Evolutionary conservation across 92 coral and sea anemone genomes (phyloP), one percentile per base, ranked within the genome.

Genomic region (Siderastrea radians): DNA sequence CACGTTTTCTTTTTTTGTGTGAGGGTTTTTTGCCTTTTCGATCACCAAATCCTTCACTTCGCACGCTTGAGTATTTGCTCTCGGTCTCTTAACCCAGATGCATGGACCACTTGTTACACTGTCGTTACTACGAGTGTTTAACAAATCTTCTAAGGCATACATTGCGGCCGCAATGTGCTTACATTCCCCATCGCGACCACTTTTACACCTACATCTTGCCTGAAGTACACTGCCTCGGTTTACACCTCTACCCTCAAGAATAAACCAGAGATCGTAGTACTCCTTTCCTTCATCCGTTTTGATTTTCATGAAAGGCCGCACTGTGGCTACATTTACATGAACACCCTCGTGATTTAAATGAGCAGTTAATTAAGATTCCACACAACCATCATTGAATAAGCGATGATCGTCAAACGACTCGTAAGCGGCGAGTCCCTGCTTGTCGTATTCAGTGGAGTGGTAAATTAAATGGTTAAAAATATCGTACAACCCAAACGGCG

Each of bases 301-400:
- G 12, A 53, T 49, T 19, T 74, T 78, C 94, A 91, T 91, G 68
- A 82, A 78, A 11, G 91, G 89, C 14, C 83, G 68, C 64, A 91
- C 91, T 76, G 82, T 77, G 62, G 83, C 94, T 72, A 92, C 92
- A 16, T 88, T 83, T 17, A 94, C 93, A 76, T 91, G 91, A 59
- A 94, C 80, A 60, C 93, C 96, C 59, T 74, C 81, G 44, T 85
- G 74, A 64, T 91, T 85, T 59, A 94, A 88, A 51, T 53, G 68
- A 78, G 87, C 74, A 26, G 94, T 94, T 47, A 79, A 50, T 68
- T 90, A 88, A 54, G 94, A 87, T 70, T 93, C 38, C 38, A 26
- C 38, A 26, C 0, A 26, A 26, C 38, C 38, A 26, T 26, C 38
- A 26, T 26, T 26, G 38, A 26, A 26, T 26, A 26, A 26, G 38